Percentiles rank a stretch among this genome's conserved stretches.
These are phyloP conservation scores for Ophiodon elongatus DNA, from an alignment of 2,113 vertebrate genomes.

Conservation along the genomic window DNA sequence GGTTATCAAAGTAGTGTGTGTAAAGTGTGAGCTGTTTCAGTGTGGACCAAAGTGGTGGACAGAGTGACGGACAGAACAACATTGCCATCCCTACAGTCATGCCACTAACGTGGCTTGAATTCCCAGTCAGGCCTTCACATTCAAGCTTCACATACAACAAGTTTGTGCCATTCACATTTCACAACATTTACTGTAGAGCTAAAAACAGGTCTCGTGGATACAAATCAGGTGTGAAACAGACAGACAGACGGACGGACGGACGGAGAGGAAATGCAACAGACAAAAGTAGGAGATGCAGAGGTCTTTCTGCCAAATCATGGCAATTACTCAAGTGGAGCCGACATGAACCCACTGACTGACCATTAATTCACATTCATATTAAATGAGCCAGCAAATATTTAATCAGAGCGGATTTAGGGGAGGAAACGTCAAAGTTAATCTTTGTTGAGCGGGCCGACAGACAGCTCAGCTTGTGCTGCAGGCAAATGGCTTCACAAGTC, in stretches of 20 bases:
- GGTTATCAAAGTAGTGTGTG: not conserved
- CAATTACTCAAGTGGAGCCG: constrained; percentile 52
- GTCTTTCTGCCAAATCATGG: constrained; percentile 49
- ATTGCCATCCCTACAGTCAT: not conserved
- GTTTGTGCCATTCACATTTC: not conserved
- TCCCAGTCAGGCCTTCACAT: not conserved
- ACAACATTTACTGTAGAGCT: not conserved
- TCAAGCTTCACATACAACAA: not conserved
- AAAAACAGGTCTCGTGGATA: not conserved
- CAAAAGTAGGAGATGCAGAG: constrained; percentile 5
- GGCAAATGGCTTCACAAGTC: constrained; percentile 49
- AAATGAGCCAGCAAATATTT: constrained; percentile 78
- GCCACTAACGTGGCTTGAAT: not conserved
- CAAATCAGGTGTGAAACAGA: constrained; percentile 6
- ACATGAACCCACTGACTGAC: constrained; percentile 62
- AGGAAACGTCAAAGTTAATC: constrained; percentile 73
- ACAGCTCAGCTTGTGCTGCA: constrained; percentile 51
- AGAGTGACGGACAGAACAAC: not conserved
- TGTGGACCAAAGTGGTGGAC: not conserved
- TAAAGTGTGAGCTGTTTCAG: not conserved
- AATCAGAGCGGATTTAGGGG: constrained; percentile 71
- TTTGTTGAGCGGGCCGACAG: constrained; percentile 38
- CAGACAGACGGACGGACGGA: not conserved
- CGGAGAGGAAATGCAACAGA: constrained; percentile 31
- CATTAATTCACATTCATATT: constrained; percentile 77